Percentiles rank a stretch among this genome's conserved stretches.
phyloP scores from a whole-genome alignment of 2,797 vertebrate genomes.

The Microctenopoma stevenorrisi region DNA sequence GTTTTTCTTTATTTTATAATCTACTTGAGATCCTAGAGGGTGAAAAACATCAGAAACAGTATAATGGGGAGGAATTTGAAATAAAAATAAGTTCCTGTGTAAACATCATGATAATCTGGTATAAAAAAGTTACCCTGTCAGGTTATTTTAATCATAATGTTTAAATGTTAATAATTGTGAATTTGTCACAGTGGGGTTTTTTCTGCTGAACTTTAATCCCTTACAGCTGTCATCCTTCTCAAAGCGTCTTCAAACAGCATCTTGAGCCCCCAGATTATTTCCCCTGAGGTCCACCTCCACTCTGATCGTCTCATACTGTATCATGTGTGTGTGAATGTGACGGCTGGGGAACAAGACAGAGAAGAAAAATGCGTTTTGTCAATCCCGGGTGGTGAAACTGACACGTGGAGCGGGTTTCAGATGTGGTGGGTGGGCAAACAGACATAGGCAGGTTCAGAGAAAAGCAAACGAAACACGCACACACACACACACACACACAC shows the following conservation, averaged over 20 bases:
- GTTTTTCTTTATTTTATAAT: background rate
- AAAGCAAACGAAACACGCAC: background rate
- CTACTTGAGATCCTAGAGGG: background rate
- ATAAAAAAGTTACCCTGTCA: background rate
- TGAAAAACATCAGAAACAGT: background rate
- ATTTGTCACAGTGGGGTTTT: too few species aligned
- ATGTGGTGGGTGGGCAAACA: background rate
- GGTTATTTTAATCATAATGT: too few species aligned
- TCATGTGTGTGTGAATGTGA: constrained; percentile 6
- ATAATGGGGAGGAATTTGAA: background rate
- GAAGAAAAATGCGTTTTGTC: background rate
- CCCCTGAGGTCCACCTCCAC: constrained; percentile 9
- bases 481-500: constrained; percentile 6
- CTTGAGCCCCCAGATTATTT: background rate
- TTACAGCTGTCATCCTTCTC: background rate
- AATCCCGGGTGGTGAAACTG: background rate
- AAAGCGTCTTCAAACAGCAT: constrained; percentile 15
- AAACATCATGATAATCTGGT: background rate
- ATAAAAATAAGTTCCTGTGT: background rate
- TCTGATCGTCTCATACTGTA: constrained; percentile 28
- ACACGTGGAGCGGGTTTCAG: background rate
- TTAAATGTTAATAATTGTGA: too few species aligned
- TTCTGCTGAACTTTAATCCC: background rate
- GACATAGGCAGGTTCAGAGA: background rate
- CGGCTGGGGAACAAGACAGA: constrained; percentile 9